phyloP scores from a whole-genome alignment of 1,140 invertebrate genomes.

The Drosophila pallidifrons region DNA sequence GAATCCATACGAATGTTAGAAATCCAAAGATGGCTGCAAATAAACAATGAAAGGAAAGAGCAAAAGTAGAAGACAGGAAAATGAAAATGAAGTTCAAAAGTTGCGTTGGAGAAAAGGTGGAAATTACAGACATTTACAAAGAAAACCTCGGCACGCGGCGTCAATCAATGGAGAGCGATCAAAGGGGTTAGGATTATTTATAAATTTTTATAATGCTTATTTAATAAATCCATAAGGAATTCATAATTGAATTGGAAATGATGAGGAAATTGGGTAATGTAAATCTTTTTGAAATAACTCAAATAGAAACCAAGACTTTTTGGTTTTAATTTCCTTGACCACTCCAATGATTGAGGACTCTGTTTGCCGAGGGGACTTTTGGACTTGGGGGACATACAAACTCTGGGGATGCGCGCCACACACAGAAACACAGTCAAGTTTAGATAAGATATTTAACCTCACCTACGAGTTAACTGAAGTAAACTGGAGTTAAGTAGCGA shows the following conservation, averaged over 20 bases:
- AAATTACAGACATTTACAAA: slow-evolving; percentile 22
- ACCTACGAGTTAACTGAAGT: slow-evolving; percentile 27
- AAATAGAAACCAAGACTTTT: too few species aligned
- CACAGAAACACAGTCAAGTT: slow-evolving; percentile 22
- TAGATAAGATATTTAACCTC: neutral
- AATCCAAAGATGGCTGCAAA: slow-evolving; percentile 85
- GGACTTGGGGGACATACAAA: slow-evolving; percentile 25
- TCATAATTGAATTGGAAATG: too few species aligned
- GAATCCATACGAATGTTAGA: slow-evolving; percentile 84
- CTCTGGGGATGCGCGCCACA: slow-evolving; percentile 31
- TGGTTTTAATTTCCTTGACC: neutral
- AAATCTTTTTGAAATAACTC: too few species aligned
- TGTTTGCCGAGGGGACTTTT: slow-evolving; percentile 7
- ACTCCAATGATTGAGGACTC: slow-evolving; percentile 13
- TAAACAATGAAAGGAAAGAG: slow-evolving; percentile 79
- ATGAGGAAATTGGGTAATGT: too few species aligned
- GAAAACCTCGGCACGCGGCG: slow-evolving; percentile 16
- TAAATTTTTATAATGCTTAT: too few species aligned
- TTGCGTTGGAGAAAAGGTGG: slow-evolving; percentile 23
- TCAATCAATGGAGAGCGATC: slow-evolving; percentile 2
- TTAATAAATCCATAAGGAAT: too few species aligned
- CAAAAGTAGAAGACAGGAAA: slow-evolving; percentile 80
- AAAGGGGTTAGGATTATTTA: neutral
- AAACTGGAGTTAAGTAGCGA: slow-evolving; percentile 9
- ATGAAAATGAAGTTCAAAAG: slow-evolving; percentile 64